Percentiles rank a stretch among this genome's conserved stretches.
Conservation (phyloP, 2,888 invertebrate genomes). For the Xanthorhoe spadicearia region DNA sequence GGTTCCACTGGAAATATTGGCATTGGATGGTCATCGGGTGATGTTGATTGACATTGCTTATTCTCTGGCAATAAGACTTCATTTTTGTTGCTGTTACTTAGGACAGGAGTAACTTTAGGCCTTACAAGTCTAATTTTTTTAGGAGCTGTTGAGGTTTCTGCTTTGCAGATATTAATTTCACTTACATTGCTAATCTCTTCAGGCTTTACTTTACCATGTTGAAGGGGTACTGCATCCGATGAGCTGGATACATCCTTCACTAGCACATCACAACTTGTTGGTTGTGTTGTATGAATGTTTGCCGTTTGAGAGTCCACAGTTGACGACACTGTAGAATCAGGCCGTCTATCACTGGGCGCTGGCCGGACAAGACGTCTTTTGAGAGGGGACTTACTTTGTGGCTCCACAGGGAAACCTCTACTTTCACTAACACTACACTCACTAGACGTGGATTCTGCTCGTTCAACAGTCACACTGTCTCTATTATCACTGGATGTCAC, state of each 20-base stretch:
- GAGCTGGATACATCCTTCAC: constrained; percentile 81
- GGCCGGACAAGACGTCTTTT: constrained; percentile 73
- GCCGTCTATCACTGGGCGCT: constrained; percentile 68
- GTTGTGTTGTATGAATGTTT: constrained; percentile 57
- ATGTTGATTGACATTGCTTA: constrained; percentile 74
- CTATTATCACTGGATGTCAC: constrained; percentile 76
- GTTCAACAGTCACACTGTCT: constrained; percentile 77
- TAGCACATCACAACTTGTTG: constrained; percentile 61
- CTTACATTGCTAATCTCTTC: constrained; percentile 78
- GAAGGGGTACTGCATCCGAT: constrained; percentile 72
- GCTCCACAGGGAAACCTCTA: constrained; percentile 55
- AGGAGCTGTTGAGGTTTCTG: constrained; percentile 77
- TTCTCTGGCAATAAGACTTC: constrained; percentile 51
- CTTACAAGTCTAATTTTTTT: constrained; percentile 81
- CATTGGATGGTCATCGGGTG: constrained; percentile 50
- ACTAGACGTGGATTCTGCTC: constrained; percentile 80
- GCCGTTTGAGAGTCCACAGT: constrained; percentile 71
- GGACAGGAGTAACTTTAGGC: constrained; percentile 66
- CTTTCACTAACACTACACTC: constrained; percentile 76
- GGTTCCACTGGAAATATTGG: constrained; percentile 41
- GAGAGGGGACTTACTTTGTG: constrained; percentile 67
- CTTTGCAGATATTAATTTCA: constrained; percentile 81
- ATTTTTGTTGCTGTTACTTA: constrained; percentile 55
- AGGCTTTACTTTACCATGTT: constrained; percentile 71
- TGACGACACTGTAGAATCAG: constrained; percentile 81